phyloP scores from a whole-genome alignment of 2,113 vertebrate species.

The Sialia sialis region DNA sequence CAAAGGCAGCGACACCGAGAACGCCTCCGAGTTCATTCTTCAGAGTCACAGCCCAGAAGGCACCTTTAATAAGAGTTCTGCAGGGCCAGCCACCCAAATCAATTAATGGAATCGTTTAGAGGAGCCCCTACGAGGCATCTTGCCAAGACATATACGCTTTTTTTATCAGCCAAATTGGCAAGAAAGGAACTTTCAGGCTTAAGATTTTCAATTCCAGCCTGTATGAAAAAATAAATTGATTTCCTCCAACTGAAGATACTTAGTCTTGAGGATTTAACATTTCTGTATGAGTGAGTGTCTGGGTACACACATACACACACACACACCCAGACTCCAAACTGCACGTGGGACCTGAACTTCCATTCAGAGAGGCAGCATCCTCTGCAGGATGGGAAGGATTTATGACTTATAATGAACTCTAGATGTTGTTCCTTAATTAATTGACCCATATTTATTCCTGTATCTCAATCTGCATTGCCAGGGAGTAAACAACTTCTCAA shows the following conservation, averaged over 20 bases:
- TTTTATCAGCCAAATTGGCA: conserved; percentile 75
- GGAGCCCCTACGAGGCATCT: conserved; percentile 50
- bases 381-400: neutral
- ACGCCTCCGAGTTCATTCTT: neutral
- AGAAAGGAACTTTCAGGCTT: conserved; percentile 71
- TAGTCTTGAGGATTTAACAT: conserved; percentile 71
- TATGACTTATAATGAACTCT: neutral
- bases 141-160: conserved; percentile 66
- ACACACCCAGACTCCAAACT: neutral
- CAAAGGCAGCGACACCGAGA: neutral
- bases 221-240: conserved; percentile 77
- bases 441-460: conserved; percentile 38
- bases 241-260: conserved; percentile 67
- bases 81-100: conserved; percentile 69
- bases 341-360: neutral
- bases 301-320: neutral
- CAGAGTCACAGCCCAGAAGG: conserved; percentile 25
- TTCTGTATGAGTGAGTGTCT: conserved; percentile 56
- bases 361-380: neutral
- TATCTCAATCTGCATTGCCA: neutral
- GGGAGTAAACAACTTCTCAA: conserved; percentile 24
- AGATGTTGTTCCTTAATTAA: conserved; percentile 19
- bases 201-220: conserved; percentile 72
- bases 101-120: conserved; percentile 74
- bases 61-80: conserved; percentile 57